phyloP scores from a whole-genome alignment of 2,797 vertebrate genomes.

The Anguilla pacifica region DNA sequence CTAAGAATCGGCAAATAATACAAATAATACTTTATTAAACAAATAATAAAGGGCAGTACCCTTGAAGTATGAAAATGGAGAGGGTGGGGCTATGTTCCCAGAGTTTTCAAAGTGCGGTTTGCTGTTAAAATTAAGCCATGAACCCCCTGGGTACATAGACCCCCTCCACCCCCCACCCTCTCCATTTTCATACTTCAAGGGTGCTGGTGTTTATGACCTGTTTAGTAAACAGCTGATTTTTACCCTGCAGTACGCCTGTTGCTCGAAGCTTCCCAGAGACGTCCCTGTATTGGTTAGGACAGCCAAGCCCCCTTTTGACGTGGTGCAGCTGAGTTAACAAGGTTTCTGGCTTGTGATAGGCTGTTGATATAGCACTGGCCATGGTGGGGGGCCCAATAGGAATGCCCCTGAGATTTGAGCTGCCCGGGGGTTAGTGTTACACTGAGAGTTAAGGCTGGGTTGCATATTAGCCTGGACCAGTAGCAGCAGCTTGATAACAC shows the following conservation, averaged over 20 bases:
- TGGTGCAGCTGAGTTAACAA: background rate
- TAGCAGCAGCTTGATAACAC: background rate
- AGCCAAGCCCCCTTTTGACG: constrained; percentile 12
- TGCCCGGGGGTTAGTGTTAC: background rate
- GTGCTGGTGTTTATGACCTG: background rate
- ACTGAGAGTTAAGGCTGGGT: background rate
- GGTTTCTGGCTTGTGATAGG: background rate
- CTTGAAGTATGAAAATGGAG: background rate
- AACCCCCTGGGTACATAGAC: background rate
- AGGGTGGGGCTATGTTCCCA: background rate
- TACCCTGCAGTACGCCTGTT: background rate
- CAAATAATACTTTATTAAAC: background rate
- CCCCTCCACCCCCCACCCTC: background rate
- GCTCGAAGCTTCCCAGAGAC: background rate
- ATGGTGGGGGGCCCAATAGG: background rate
- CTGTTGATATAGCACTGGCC: background rate
- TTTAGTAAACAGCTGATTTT: background rate
- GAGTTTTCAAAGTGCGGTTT: background rate
- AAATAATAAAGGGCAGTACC: background rate
- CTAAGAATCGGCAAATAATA: background rate
- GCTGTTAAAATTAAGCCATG: background rate
- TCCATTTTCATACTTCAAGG: background rate
- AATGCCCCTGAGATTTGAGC: background rate
- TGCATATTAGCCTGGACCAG: background rate
- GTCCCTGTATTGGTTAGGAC: background rate